Evolutionary conservation across 1,140 invertebrate genomes (phyloP).

Genomic region (Cydia pomonella): DNA sequence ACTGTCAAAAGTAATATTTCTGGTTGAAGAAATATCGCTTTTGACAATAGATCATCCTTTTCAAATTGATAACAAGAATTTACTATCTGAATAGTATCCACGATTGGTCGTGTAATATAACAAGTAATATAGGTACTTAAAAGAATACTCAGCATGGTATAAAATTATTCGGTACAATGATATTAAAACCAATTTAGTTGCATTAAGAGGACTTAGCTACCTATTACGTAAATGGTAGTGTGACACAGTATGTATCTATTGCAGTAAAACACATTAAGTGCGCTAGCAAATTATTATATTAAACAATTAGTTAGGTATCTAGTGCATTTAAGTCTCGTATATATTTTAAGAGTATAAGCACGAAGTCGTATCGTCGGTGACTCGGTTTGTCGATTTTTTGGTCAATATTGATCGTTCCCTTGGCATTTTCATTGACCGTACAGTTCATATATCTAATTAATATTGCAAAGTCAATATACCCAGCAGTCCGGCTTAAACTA

Average conservation of each 20-base stretch:
- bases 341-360: not conserved
- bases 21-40: too few relatives aligned
- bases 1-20: too few relatives aligned
- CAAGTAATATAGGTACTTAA: too few relatives aligned
- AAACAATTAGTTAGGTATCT: not conserved
- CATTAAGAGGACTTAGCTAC: not conserved
- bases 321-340: not conserved
- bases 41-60: too few relatives aligned
- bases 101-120: too few relatives aligned
- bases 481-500: conserved; percentile 19
- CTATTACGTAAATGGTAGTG: not conserved
- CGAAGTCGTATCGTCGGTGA: not conserved
- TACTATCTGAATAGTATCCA: too few relatives aligned
- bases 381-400: not conserved
- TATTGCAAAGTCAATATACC: conserved; percentile 29
- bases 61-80: too few relatives aligned
- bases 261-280: not conserved
- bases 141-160: too few relatives aligned
- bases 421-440: not conserved
- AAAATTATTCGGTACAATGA: not conserved
- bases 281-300: not conserved
- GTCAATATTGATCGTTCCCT: not conserved
- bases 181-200: not conserved
- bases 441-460: conserved; percentile 4
- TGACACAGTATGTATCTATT: not conserved